Evolutionary conservation across 92 coral and sea anemone species (phyloP).

Genomic region (Porites lobata): DNA sequence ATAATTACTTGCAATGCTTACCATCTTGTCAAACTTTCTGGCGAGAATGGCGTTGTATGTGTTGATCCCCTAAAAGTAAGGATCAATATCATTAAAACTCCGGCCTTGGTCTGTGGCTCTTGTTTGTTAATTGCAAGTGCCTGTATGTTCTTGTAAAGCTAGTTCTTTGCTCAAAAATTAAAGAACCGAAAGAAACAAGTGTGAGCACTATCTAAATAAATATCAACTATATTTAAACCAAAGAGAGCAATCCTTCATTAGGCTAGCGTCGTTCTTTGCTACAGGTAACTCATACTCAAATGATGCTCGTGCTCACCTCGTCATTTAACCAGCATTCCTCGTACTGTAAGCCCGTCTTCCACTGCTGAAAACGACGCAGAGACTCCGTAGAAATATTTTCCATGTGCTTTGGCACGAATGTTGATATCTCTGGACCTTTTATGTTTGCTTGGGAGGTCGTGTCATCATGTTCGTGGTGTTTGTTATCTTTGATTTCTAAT

Average conservation of each 20-base stretch:
- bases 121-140: background rate
- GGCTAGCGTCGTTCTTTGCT: no score
- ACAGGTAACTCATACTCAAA: background rate
- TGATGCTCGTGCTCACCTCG: background rate
- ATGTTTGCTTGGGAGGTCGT: background rate
- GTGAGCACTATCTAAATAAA: no score
- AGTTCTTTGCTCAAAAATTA: no score
- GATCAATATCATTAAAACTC: background rate
- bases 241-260: no score
- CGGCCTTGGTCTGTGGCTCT: background rate
- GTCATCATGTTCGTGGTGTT: background rate
- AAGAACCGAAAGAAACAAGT: no score
- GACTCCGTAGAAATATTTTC: background rate
- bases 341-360: background rate
- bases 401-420: background rate
- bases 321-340: slow-evolving; percentile 21
- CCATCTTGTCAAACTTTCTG: slow-evolving; percentile 3
- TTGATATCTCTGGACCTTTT: background rate
- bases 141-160: no score
- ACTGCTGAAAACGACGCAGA: background rate
- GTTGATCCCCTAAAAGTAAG: background rate
- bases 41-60: slow-evolving; percentile 5
- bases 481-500: no score
- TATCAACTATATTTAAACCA: no score
- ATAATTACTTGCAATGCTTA: background rate